Evolutionary conservation across 2,113 vertebrate species (phyloP), one percentile per base, ranked within the genome.

Genomic region (Gasterosteus nipponicus): DNA sequence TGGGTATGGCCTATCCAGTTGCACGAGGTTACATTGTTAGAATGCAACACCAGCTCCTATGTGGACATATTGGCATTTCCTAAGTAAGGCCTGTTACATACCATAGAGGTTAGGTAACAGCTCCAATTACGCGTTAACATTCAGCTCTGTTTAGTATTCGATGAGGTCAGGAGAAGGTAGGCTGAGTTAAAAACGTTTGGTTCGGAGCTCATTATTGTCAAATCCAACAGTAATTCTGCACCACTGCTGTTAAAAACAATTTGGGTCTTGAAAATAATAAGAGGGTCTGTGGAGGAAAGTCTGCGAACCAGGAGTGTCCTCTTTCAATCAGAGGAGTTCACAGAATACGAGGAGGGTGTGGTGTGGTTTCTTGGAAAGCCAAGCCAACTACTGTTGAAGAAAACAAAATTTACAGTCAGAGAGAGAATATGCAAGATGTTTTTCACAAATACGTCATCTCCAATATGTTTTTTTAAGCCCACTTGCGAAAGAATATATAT

Each of bases 31-130:
- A 49, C 15, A 64, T 18, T 7, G 22, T 61, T 33, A 4, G 18
- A 66, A 66, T 66, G 18, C 19, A 46, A 19, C 54, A 46, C 14
- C 19, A 26, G 26, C 15, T 53, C 9, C 2, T 3, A 31, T 53
- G 26, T 16, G 15, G 5, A 41, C 22, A 35, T 31, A 33, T 29
- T 26, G 29, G 41, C 41, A 69, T 7, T 69, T 19, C n/a, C 11
- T 19, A 63, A 75, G 15, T 19, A 46, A 75, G 15, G 9, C 51
- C 39, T 77, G 26, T 33, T 51, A 18, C 51, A 41, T 35, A 65
- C 1, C 12, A 11, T 3, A 3, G 33, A 35, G 5, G 44, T 38
- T 44, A 53, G 10, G 3, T 47, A 53, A 59, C 33, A 42, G 26
- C 26, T 42, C 8, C 5, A 12, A 57, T 39, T 6, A 26, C 16